Evolutionary conservation across 2,888 invertebrate genomes (phyloP).

Genomic region (Dysmachus trigonus): DNA sequence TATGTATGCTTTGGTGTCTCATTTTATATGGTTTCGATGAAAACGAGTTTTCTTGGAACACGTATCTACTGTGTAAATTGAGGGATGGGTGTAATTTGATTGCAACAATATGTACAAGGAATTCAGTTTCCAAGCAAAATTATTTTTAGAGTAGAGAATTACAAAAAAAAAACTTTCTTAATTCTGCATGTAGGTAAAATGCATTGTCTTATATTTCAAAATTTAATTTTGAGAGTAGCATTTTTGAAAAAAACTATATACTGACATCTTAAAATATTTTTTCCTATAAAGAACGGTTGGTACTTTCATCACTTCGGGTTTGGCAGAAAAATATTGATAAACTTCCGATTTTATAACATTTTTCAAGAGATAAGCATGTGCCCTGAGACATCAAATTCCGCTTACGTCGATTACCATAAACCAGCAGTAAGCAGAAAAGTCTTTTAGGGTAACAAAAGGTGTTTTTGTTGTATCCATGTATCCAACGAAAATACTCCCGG

Average conservation of each 20-base stretch:
- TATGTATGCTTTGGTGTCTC: too few relatives aligned
- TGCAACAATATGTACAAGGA: too few relatives aligned
- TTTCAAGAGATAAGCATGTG: background rate
- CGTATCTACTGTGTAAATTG: too few relatives aligned
- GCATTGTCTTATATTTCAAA: too few relatives aligned
- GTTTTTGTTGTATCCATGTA: background rate
- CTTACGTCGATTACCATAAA: conserved; percentile 9
- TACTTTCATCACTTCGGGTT: background rate
- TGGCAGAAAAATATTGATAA: background rate
- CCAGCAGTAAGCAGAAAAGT: conserved; percentile 7
- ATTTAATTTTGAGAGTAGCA: too few relatives aligned
- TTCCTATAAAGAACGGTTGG: background rate
- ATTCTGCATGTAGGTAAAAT: too few relatives aligned
- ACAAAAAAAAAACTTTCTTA: too few relatives aligned
- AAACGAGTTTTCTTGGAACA: too few relatives aligned
- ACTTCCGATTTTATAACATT: conserved; percentile 1
- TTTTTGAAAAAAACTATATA: background rate
- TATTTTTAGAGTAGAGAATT: too few relatives aligned
- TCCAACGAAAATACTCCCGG: background rate
- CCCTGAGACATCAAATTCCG: background rate
- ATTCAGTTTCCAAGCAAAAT: too few relatives aligned
- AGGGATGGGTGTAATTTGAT: too few relatives aligned
- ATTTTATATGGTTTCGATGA: too few relatives aligned
- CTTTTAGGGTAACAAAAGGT: conserved; percentile 8
- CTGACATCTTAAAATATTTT: background rate